Conservation (phyloP, 92 coral and sea anemone species). For the Porites lobata region DNA sequence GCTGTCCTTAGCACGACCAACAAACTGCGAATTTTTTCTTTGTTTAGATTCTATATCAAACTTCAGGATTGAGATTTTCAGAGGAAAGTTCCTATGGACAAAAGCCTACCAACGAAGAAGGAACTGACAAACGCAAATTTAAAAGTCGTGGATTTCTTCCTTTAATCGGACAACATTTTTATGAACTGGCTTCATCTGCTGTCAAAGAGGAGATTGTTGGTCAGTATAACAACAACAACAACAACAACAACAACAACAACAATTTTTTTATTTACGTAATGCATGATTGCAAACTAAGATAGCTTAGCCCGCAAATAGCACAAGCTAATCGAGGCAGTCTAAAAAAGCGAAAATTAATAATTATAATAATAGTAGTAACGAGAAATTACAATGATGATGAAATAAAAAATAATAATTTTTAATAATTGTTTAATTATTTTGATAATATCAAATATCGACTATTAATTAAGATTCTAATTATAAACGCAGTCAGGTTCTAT, state of each 20-base stretch:
- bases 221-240: slow-evolving; percentile 3
- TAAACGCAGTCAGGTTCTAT: too few relatives aligned
- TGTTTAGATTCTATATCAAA: slow-evolving; percentile 48
- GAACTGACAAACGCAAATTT: slow-evolving; percentile 59
- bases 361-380: too few relatives aligned
- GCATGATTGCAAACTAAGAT: too few relatives aligned
- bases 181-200: slow-evolving; percentile 41
- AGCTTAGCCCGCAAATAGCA: too few relatives aligned
- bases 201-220: slow-evolving; percentile 50
- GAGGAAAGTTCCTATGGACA: slow-evolving; percentile 59
- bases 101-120: neutral
- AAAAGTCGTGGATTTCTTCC: slow-evolving; percentile 76
- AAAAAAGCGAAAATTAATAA: too few relatives aligned
- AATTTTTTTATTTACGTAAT: neutral
- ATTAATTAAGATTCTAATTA: too few relatives aligned
- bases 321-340: too few relatives aligned
- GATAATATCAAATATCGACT: too few relatives aligned
- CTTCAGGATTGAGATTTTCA: slow-evolving; percentile 55
- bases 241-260: too few relatives aligned
- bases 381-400: neutral
- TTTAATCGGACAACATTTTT: slow-evolving; percentile 68
- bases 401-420: too few relatives aligned
- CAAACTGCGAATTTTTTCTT: neutral
- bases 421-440: too few relatives aligned
- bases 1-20: neutral